Evolutionary conservation across 2,797 vertebrate species (phyloP), one percentile per base, ranked within the genome.

Genomic region (Antennarius maculatus): DNA sequence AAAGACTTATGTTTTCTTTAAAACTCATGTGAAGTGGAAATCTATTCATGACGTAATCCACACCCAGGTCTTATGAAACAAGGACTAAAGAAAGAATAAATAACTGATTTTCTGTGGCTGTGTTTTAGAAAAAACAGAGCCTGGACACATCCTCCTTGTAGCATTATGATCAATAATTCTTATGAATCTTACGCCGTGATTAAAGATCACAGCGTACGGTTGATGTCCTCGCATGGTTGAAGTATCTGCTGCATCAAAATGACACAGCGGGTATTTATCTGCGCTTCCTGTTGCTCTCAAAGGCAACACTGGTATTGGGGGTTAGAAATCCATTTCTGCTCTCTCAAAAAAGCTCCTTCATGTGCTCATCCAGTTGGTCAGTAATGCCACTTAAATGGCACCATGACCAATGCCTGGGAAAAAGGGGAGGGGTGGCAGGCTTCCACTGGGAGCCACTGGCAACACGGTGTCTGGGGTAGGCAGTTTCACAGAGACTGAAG

Each of bases 341-440:
- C 70, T 79, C 81, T 88, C 90, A 92, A 92, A 88, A 86, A 81
- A 72, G 80, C 66, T 74, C 88, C 90, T 90, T 90, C 85, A 86
- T 83, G 87, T 86, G 87, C 83, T 85, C 88, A 86, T 87, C 87
- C 81, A 80, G 76, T 85, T 76, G 60, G 75, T 88, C 87, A 93
- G 86, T 93, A 93, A 93, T 90, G 86, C 91, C 86, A 90, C 88
- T 91, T 91, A 92, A 92, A 92, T 89, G 90, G 84, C 89, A 89
- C 90, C 79, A 72, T 88, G 88, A 92, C 88, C 87, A 91, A 92
- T 85, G 79, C 81, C 61, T 72, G 79, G 79, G 81, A 63, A 77
- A 84, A 63, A 81, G 54, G 31, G 81, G 81, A 82, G 83, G 83
- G 83, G 82, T 74, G 79, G 81, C 74, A 77, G 79, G 73, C 69